Percentiles rank a stretch among this genome's conserved stretches.
phyloP scores from a whole-genome alignment of 2,113 vertebrate species.

The Oryzias woworae region DNA sequence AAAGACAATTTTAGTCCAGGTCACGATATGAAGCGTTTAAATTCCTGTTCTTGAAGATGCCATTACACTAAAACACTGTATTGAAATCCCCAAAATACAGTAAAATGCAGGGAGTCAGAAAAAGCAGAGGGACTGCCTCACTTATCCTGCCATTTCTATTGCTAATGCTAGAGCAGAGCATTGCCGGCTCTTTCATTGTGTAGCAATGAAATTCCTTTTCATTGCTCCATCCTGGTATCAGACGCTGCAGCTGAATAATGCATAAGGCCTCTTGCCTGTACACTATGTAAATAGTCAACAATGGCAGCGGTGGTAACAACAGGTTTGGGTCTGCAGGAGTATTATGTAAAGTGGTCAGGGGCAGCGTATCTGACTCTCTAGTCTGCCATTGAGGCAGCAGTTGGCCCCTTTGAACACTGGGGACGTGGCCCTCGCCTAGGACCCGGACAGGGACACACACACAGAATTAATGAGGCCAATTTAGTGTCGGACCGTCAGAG shows the following conservation, averaged over 20 bases:
- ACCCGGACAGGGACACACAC: slow-evolving; percentile 54
- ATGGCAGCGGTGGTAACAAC: slow-evolving; percentile 71
- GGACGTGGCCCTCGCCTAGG: slow-evolving; percentile 39
- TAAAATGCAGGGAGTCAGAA: slow-evolving; percentile 68
- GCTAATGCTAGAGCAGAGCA: slow-evolving; percentile 66
- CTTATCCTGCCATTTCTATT: slow-evolving; percentile 63
- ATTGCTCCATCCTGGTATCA: slow-evolving; percentile 69
- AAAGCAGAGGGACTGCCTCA: slow-evolving; percentile 48
- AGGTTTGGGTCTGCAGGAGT: slow-evolving; percentile 67
- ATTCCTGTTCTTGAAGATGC: slow-evolving; percentile 54
- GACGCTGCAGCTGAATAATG: slow-evolving; percentile 79
- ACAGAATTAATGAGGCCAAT: slow-evolving; percentile 75
- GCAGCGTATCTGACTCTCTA: slow-evolving; percentile 55
- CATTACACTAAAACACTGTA: slow-evolving; percentile 70
- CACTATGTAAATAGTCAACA: slow-evolving; percentile 79
- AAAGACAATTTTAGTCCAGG: slow-evolving; percentile 36
- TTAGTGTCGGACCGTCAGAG: slow-evolving; percentile 53
- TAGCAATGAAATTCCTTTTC: slow-evolving; percentile 72
- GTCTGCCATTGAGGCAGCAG: slow-evolving; percentile 59
- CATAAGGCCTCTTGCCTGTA: slow-evolving; percentile 71
- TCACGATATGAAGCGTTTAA: slow-evolving; percentile 50
- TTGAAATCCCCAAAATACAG: slow-evolving; percentile 71
- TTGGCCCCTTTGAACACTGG: slow-evolving; percentile 42
- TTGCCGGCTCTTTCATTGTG: slow-evolving; percentile 71
- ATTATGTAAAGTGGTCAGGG: slow-evolving; percentile 72